These are phyloP conservation scores for Dendrolimus punctatus DNA, from an alignment of 1,140 invertebrate species.

Conservation along the genomic window DNA sequence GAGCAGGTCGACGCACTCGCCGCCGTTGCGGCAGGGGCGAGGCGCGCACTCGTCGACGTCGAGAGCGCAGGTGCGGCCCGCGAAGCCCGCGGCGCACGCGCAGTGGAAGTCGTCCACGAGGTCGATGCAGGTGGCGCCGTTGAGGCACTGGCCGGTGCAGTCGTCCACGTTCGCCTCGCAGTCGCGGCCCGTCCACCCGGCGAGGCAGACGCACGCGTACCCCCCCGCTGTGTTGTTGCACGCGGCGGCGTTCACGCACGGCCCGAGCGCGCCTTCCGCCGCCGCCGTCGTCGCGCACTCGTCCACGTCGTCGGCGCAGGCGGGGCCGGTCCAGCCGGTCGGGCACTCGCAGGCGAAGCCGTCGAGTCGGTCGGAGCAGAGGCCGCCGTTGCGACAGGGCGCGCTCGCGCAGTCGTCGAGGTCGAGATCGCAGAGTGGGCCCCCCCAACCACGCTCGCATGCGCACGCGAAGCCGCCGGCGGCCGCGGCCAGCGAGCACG, in stretches of 20 bases:
- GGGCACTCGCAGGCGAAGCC: slow-evolving; percentile 71
- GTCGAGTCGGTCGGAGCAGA: slow-evolving; percentile 85
- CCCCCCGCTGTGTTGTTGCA: slow-evolving; percentile 88
- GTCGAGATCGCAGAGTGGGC: slow-evolving; percentile 79
- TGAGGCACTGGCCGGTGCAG: slow-evolving; percentile 89
- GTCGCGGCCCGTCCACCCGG: slow-evolving; percentile 90
- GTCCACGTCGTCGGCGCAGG: slow-evolving; percentile 72
- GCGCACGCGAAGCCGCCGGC: slow-evolving; percentile 79
- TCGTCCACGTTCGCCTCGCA: slow-evolving; percentile 92
- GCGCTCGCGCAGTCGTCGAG: slow-evolving; percentile 77
- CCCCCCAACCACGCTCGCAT: slow-evolving; percentile 90
- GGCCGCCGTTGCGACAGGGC: slow-evolving; percentile 89
- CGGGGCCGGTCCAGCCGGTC: slow-evolving; percentile 45
- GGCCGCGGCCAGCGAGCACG: slow-evolving; percentile 73
- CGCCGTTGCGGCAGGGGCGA: slow-evolving; percentile 88
- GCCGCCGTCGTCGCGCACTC: slow-evolving; percentile 67
- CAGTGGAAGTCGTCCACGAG: slow-evolving; percentile 88
- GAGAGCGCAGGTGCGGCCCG: slow-evolving; percentile 78
- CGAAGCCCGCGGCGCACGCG: slow-evolving; percentile 85
- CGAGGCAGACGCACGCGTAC: slow-evolving; percentile 85
- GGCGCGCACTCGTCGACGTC: slow-evolving; percentile 83
- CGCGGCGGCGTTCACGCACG: slow-evolving; percentile 87
- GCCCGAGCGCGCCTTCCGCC: slow-evolving; percentile 53
- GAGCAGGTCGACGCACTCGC: slow-evolving; percentile 86
- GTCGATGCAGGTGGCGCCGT: slow-evolving; percentile 90